phyloP scores from a whole-genome alignment of 2,113 vertebrate genomes.

The Nibea coibor region DNA sequence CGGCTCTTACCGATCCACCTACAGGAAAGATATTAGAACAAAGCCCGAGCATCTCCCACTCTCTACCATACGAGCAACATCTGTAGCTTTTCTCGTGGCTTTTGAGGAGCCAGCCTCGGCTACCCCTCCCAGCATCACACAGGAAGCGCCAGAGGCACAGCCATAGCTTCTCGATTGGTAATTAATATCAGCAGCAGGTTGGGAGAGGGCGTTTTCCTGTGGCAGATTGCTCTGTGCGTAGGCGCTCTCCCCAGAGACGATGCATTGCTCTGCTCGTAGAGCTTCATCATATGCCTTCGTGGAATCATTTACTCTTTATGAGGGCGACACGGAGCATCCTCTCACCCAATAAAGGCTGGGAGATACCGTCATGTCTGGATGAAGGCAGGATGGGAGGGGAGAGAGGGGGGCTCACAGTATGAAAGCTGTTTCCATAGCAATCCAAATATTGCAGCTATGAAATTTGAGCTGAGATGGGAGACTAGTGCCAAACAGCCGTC shows the following conservation, averaged over 20 bases:
- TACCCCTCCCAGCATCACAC: conserved; percentile 32
- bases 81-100: conserved; percentile 50
- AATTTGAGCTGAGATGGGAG: conserved; percentile 60
- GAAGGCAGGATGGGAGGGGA: conserved; percentile 11
- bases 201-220: conserved; percentile 60
- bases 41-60: conserved; percentile 37
- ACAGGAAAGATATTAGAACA: conserved; percentile 32
- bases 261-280: conserved; percentile 32
- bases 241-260: conserved; percentile 72
- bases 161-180: conserved; percentile 58
- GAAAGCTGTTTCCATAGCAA: conserved; percentile 81
- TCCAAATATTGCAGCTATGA: conserved; percentile 74
- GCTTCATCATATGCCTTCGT: conserved; percentile 66
- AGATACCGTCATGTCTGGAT: conserved; percentile 65
- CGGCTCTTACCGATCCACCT: conserved; percentile 35
- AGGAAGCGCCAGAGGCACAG: conserved; percentile 54
- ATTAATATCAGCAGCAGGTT: conserved; percentile 81
- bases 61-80: conserved; percentile 50
- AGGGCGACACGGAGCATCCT: conserved; percentile 67
- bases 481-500: conserved; percentile 64
- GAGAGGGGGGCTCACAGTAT: conserved; percentile 25
- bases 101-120: conserved; percentile 9
- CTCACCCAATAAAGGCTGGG: conserved; percentile 66
- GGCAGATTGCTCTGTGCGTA: conserved; percentile 63
- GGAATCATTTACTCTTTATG: conserved; percentile 78